Base-by-base conservation (phyloP, 2,113 vertebrate species). In the Clarias gariepinus region DNA sequence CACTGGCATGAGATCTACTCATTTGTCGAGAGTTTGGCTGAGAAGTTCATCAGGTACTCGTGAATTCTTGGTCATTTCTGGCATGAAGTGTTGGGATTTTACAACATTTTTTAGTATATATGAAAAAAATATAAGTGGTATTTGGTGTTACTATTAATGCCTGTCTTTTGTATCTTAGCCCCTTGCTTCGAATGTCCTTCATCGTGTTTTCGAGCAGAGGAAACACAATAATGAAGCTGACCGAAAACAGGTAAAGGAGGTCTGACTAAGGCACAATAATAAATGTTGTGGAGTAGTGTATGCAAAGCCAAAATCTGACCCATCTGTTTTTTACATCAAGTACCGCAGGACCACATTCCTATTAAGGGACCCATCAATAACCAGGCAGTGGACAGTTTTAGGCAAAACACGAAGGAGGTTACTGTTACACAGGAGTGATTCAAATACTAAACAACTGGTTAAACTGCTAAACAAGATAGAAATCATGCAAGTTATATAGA, bases 1-100 rank as follows among this genome's bases (percentile, higher is more conserved):
- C 96, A 97, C 91, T 99, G 97, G 98, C 93, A 90, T 2, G 94
- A 98, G 91, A 95, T 99, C 91, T 97, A 96, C 87, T 91, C 94
- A 33, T 97, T 98, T 92, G 96, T 97, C 83, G 96, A 97, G 88
- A 94, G 94, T 83, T 91, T 97, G 89, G 96, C 97, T 0, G 95
- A 96, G 90, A 97, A 97, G 89, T 97, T 97, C 86, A 96, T 95
- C 93, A 99, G 97, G 98, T 98, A 88, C 68, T 16, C 64, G 6
- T n/a, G 19, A 18, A 58, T 66, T 33, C 21, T 63, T 52, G 3
- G 18, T 21, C 52, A 69, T 3, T 33, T 11, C 2, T 71, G 47
- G n/a, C 3, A 30, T 55, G 53, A 12, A 5, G 16, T 53, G 47
- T n/a, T 28, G 6, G 57, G 78, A 60, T 60, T 33, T 33, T 11